Base-by-base conservation (phyloP, 2,113 vertebrate species). In the Heterochromis multidens region DNA sequence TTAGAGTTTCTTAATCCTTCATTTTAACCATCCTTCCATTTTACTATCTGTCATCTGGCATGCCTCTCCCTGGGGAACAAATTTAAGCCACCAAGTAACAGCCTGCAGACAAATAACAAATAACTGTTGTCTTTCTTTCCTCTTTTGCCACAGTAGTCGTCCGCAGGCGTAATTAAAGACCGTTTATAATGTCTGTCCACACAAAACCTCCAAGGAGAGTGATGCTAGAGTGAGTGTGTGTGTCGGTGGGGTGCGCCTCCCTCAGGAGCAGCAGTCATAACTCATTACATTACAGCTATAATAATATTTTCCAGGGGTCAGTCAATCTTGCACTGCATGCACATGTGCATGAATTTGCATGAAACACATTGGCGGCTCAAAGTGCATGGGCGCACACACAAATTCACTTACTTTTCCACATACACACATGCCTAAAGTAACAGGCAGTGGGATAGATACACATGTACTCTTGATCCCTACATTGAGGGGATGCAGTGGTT, bases 191-290 rank as follows among this genome's bases (percentile, higher is more conserved):
- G 91, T 79, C 82, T 86, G 84, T 87, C 85, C 83, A 78, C 72
- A 88, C 74, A 61, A 81, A 92, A 80, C 43, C 74, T 83, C 79
- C 77, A 63, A 74, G 86, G 61, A 49, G 6, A 2, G 52, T 92
- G 92, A 89, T 82, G 84, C 87, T 86, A 80, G 78, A 7, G 49
- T 57, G 16, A n/a, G 60, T 54, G 70, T 67, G 82, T 59, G 87
- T 87, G 87, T 76, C 46, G 77, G 52, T 82, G 83, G 78, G 77
- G 60, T 89, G 91, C 83, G 88, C 56, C 89, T 87, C 91, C 91
- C 92, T 80, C 43, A 72, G 91, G 92, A 88, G 84, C 27, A 86
- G 91, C 90, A 90, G 90, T 94, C 93, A 95, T 86, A 91, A 93
- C 91, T 91, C 91, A 90, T 95, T 92, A 95, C 72, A 86, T 89